Conservation (phyloP, 2,888 invertebrate species). For the Carabus problematicus region DNA sequence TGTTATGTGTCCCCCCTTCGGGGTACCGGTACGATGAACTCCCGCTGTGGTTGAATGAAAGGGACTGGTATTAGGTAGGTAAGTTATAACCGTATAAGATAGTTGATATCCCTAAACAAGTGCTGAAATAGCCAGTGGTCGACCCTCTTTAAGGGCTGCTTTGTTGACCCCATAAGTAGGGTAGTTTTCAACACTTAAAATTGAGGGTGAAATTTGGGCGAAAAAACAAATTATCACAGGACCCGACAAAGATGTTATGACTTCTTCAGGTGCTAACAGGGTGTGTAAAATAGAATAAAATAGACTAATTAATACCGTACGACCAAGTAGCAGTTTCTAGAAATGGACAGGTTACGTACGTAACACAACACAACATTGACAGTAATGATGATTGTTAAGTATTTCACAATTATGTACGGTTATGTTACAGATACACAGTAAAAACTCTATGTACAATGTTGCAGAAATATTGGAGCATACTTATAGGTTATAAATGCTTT, state of each 20-base stretch:
- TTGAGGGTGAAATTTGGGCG: not conserved
- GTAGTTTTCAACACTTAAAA: conserved; percentile 21
- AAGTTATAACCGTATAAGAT: not conserved
- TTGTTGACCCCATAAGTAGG: conserved; percentile 4
- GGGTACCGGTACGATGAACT: not conserved
- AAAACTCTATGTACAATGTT: too few relatives aligned
- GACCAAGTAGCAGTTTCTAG: too few relatives aligned
- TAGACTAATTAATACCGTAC: not conserved
- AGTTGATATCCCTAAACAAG: conserved; percentile 12
- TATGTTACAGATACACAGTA: too few relatives aligned
- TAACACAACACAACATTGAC: too few relatives aligned
- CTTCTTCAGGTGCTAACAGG: not conserved
- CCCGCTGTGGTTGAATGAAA: conserved; percentile 5
- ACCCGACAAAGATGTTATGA: not conserved
- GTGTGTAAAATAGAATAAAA: not conserved
- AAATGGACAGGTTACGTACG: too few relatives aligned
- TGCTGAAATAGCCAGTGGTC: conserved; percentile 19
- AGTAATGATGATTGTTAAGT: too few relatives aligned
- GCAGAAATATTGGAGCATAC: too few relatives aligned
- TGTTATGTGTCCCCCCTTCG: not conserved
- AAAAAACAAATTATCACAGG: not conserved
- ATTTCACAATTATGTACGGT: too few relatives aligned
- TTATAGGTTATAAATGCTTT: too few relatives aligned
- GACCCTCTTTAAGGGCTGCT: conserved; percentile 14
- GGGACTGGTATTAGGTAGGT: not conserved